Conservation (phyloP, 1,140 invertebrate genomes). For the Anoplophora glabripennis region DNA sequence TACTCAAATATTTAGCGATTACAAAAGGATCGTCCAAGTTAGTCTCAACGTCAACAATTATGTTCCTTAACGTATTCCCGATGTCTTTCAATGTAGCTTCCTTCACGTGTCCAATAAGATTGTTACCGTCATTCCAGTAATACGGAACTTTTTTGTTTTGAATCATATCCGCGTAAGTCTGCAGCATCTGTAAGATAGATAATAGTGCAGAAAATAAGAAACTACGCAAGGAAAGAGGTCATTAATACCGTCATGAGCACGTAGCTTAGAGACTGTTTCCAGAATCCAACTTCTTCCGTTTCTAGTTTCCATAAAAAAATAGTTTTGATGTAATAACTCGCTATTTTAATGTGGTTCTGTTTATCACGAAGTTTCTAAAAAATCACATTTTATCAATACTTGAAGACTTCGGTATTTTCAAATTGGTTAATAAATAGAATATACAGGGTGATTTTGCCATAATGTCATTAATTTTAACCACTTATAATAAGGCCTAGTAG, state of each 20-base stretch:
- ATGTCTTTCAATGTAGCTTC: conserved; percentile 9
- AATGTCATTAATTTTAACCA: no score
- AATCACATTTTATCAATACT: neutral
- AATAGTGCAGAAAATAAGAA: neutral
- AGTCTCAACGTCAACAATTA: conserved; percentile 23
- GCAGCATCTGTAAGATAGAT: conserved; percentile 45
- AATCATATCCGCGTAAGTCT: conserved; percentile 46
- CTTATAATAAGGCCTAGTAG: no score
- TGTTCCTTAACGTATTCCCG: conserved; percentile 16
- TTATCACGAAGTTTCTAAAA: conserved; percentile 52
- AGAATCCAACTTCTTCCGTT: conserved; percentile 48
- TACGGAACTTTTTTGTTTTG: conserved; percentile 48
- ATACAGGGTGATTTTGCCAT: no score
- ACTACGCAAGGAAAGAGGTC: no score
- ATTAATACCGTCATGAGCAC: conserved; percentile 44
- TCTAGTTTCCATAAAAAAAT: conserved; percentile 50
- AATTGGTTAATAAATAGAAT: no score
- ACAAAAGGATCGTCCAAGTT: conserved; percentile 20
- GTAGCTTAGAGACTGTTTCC: conserved; percentile 43
- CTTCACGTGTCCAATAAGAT: conserved; percentile 40
- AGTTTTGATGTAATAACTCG: conserved; percentile 56
- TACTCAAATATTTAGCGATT: conserved; percentile 32
- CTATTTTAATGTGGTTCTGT: conserved; percentile 45
- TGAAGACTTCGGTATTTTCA: no score
- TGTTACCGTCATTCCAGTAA: conserved; percentile 51